phyloP scores from a whole-genome alignment of 2,797 vertebrate species.

The Molossus alvarezi region DNA sequence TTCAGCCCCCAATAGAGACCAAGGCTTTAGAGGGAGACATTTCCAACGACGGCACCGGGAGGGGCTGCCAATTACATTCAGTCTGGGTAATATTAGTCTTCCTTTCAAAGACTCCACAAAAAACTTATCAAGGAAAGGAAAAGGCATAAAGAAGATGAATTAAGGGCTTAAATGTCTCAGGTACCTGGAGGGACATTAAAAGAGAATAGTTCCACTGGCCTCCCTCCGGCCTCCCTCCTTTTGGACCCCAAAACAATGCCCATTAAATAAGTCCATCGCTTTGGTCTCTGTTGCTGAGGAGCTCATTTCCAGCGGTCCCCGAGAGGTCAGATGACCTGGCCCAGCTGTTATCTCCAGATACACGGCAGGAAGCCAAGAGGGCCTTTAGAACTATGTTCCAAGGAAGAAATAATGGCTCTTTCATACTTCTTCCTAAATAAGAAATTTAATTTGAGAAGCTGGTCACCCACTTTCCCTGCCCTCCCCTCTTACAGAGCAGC shows the following conservation, averaged over 20 bases:
- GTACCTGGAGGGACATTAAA: constrained; percentile 80
- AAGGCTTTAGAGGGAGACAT: constrained; percentile 33
- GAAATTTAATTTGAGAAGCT: constrained; percentile 69
- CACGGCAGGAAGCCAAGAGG: neutral
- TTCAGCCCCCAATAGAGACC: constrained; percentile 56
- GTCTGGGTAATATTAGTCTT: constrained; percentile 78
- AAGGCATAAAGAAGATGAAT: constrained; percentile 80
- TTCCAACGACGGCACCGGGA: neutral
- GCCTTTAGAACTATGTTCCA: constrained; percentile 47
- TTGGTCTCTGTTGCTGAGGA: neutral
- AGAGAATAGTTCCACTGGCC: neutral
- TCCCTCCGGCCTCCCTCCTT: constrained; percentile 11
- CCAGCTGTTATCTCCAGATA: constrained; percentile 60
- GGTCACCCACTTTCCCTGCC: neutral
- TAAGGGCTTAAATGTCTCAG: constrained; percentile 75
- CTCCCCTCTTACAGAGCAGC: neutral
- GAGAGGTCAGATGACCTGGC: constrained; percentile 43
- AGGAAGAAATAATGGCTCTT: constrained; percentile 72
- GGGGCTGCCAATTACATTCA: constrained; percentile 75
- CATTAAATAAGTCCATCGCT: constrained; percentile 31
- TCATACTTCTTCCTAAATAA: constrained; percentile 25
- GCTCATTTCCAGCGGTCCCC: neutral
- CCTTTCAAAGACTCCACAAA: constrained; percentile 83
- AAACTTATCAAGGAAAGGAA: constrained; percentile 72
- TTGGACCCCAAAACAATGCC: constrained; percentile 72